These are phyloP conservation scores for Drosophila mojavensis DNA, from an alignment of 1,140 invertebrate species.

Conservation along the genomic window DNA sequence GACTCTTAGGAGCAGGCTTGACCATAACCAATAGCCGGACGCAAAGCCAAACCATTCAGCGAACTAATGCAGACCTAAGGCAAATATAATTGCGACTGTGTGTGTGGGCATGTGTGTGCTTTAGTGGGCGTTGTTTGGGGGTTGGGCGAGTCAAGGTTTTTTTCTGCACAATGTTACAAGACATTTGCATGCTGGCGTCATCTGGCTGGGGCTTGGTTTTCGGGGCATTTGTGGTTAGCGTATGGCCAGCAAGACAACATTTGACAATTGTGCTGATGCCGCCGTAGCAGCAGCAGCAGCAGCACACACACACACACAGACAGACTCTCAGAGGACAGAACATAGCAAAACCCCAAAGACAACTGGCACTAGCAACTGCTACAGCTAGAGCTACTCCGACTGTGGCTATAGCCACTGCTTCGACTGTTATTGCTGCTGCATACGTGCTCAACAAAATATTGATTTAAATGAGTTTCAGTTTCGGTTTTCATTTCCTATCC, in stretches of 20 bases:
- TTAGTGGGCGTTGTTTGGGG: neutral
- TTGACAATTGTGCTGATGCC: conserved; percentile 76
- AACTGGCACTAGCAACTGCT: conserved; percentile 32
- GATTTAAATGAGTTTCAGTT: conserved; percentile 83
- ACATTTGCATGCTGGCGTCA: conserved; percentile 81
- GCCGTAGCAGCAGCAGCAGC: neutral
- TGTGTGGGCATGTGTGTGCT: conserved; percentile 25
- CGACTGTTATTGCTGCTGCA: conserved; percentile 37
- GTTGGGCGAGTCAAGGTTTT: conserved; percentile 6
- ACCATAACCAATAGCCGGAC: conserved; percentile 30
- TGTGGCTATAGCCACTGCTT: conserved; percentile 8
- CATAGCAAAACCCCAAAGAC: neutral
- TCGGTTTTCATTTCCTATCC: conserved; percentile 79
- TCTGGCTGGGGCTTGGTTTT: conserved; percentile 60
- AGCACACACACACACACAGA: neutral
- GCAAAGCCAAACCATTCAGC: conserved; percentile 48
- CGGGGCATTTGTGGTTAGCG: conserved; percentile 63
- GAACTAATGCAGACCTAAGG: conserved; percentile 81
- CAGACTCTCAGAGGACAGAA: neutral
- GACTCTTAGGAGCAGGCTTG: conserved; percentile 69
- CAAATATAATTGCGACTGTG: conserved; percentile 78
- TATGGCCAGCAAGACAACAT: conserved; percentile 63
- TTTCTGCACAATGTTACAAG: conserved; percentile 60
- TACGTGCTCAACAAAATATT: conserved; percentile 82
- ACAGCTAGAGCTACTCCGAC: conserved; percentile 3